Conservation (phyloP, 2,113 vertebrate genomes). For the Ammodytes dubius region DNA sequence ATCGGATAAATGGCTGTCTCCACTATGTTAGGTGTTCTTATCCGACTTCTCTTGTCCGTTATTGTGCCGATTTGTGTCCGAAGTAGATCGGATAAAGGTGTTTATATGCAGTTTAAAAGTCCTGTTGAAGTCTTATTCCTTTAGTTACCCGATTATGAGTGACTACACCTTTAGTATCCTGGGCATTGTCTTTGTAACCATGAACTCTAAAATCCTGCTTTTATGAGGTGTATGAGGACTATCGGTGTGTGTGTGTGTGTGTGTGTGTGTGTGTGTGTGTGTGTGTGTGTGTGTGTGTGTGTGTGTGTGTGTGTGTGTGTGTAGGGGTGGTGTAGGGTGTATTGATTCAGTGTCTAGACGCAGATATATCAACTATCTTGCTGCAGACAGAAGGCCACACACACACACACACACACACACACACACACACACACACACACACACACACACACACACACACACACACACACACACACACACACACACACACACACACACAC, state of each 20-base stretch:
- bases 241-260: not conserved
- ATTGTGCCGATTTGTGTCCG: no score
- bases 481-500: slow-evolving; percentile 42
- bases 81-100: no score
- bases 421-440: slow-evolving; percentile 47
- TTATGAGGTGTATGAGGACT: no score
- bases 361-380: slow-evolving; percentile 93
- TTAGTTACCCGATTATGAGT: no score
- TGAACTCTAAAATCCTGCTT: no score
- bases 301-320: slow-evolving; percentile 45
- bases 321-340: slow-evolving; percentile 25
- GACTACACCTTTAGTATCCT: no score
- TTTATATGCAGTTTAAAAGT: no score
- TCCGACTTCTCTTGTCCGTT: no score
- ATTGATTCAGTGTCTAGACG: slow-evolving; percentile 94
- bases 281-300: slow-evolving; percentile 46
- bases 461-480: slow-evolving; percentile 42
- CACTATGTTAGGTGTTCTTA: no score
- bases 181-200: no score
- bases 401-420: slow-evolving; percentile 36
- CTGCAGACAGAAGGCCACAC: slow-evolving; percentile 87
- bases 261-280: slow-evolving; percentile 31
- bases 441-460: slow-evolving; percentile 46
- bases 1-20: no score
- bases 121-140: no score